Conservation (phyloP, 2,113 vertebrate genomes). For the Enhydra lutris region DNA sequence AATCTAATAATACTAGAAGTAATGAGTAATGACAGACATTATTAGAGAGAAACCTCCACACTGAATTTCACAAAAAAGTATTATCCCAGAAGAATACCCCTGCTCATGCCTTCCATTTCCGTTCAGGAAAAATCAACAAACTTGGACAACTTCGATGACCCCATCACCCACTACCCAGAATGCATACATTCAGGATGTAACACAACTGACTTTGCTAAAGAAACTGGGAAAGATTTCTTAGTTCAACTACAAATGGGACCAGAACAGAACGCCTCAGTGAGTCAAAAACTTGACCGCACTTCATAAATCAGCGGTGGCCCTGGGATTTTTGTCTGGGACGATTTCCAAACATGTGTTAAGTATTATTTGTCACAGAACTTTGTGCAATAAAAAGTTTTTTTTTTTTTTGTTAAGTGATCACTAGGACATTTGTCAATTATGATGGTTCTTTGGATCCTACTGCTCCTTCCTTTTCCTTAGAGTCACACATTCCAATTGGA, state of each 20-base stretch:
- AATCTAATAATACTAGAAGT: neutral
- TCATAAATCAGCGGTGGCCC: neutral
- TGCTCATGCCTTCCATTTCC: neutral
- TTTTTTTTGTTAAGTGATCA: neutral
- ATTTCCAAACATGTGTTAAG: neutral
- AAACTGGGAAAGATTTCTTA: neutral
- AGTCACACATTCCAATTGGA: neutral
- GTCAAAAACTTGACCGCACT: neutral
- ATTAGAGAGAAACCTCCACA: neutral
- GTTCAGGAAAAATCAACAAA: neutral
- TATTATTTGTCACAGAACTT: constrained; percentile 10
- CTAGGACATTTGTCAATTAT: constrained; percentile 10
- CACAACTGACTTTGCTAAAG: neutral
- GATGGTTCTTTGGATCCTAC: neutral
- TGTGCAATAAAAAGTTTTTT: neutral
- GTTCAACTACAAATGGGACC: neutral
- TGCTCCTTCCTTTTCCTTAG: neutral
- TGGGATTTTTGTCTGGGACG: neutral
- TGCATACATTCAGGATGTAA: neutral
- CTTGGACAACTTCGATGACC: neutral
- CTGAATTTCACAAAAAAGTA: neutral
- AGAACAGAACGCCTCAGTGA: neutral
- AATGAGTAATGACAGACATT: neutral
- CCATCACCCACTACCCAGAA: neutral
- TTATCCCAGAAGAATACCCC: neutral